These are phyloP conservation scores for Saguinus oedipus DNA, from an alignment of 2,797 vertebrate species.

Conservation along the genomic window DNA sequence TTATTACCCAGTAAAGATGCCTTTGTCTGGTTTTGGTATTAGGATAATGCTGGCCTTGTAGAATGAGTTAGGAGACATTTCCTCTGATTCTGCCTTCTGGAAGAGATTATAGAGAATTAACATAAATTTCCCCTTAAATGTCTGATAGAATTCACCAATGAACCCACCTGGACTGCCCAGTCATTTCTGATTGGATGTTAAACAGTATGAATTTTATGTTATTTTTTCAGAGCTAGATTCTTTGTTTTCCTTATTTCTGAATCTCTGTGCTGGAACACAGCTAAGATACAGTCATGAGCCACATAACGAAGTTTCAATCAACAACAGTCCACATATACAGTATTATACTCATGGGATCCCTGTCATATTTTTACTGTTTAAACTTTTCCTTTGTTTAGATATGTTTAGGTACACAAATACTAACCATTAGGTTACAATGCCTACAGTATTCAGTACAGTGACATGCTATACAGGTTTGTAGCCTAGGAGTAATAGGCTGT, in stretches of 20 bases:
- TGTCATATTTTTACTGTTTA: not conserved
- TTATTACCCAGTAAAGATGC: not conserved
- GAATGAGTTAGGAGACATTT: not conserved
- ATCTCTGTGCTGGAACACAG: not conserved
- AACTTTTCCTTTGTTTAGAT: not conserved
- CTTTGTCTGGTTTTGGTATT: not conserved
- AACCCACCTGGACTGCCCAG: not conserved
- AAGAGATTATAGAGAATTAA: not conserved
- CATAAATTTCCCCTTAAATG: not conserved
- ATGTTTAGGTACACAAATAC: not conserved
- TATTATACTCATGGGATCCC: too few relatives aligned
- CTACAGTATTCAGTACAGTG: not conserved
- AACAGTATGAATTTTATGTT: not conserved
- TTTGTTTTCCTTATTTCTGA: not conserved
- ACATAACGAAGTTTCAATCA: not conserved
- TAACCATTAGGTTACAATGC: not conserved
- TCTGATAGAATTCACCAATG: not conserved
- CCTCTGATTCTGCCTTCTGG: not conserved
- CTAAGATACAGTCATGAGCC: not conserved
- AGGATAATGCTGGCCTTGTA: not conserved
- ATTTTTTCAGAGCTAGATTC: not conserved
- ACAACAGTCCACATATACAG: not conserved
- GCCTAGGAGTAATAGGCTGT: not conserved
- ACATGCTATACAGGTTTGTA: not conserved
- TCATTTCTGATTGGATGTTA: not conserved